A percentile compares a stretch with the other conserved stretches of the same genome.
Evolutionary conservation across 2,797 vertebrate species (phyloP).

Genomic region (Tenualosa thibaudeaui): DNA sequence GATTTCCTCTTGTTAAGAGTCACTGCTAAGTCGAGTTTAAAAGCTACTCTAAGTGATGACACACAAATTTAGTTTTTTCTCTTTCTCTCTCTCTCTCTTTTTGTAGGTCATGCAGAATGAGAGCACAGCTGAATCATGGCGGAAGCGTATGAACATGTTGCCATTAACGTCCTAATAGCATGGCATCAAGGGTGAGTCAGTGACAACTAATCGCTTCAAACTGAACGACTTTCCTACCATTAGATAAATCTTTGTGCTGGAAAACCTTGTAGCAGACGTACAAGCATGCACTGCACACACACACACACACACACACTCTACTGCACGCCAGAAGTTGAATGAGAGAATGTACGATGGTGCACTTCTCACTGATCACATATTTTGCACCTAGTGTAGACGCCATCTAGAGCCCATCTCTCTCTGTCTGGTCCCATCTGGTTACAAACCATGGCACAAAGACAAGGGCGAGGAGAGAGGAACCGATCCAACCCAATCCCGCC

Average conservation of each 20-base stretch:
- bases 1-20: not conserved
- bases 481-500: not conserved
- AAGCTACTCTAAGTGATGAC: not conserved
- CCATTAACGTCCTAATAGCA: not conserved
- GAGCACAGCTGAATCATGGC: constrained; percentile 9
- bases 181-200: not conserved
- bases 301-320: not conserved
- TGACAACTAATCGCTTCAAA: constrained; percentile 6
- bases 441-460: not conserved
- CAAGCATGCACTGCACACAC: not conserved
- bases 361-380: not conserved
- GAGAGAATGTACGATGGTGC: not conserved
- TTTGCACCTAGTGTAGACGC: not conserved
- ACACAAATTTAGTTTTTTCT: not conserved
- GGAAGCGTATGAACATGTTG: not conserved
- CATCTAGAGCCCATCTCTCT: not conserved
- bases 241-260: not conserved
- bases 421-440: not conserved
- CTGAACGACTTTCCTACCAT: not conserved
- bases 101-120: not conserved
- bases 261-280: not conserved
- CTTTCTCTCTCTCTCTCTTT: too few relatives aligned
- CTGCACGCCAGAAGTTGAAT: not conserved
- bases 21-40: not conserved
- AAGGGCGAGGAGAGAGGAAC: not conserved